A percentile compares a stretch with the other conserved stretches of the same genome.
Conservation (phyloP, 1,140 invertebrate genomes). For the Formica exsecta region DNA sequence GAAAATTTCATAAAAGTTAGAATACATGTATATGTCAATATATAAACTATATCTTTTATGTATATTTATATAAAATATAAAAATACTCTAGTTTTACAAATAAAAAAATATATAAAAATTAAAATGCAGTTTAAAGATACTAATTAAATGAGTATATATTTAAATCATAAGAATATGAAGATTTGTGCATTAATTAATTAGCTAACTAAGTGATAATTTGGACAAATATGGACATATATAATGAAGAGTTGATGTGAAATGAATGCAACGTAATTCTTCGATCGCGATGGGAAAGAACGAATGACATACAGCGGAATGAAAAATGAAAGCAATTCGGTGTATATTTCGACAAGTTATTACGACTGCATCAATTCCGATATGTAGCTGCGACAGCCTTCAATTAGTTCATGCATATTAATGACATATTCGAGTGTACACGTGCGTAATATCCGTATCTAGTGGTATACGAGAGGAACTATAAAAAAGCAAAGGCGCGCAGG, state of each 20-base stretch:
- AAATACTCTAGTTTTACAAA: too few relatives aligned
- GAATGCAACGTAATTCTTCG: slow-evolving; percentile 24
- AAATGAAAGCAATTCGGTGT: slow-evolving; percentile 62
- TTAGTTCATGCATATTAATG: slow-evolving; percentile 68
- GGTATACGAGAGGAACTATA: neutral
- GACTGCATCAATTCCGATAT: slow-evolving; percentile 57
- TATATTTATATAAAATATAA: too few relatives aligned
- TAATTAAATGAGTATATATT: neutral
- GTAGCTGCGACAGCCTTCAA: slow-evolving; percentile 58
- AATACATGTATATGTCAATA: neutral
- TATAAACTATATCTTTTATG: too few relatives aligned
- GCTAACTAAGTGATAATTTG: neutral
- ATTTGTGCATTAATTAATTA: neutral
- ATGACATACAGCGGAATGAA: slow-evolving; percentile 22
- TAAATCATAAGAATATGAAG: too few relatives aligned
- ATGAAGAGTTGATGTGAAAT: slow-evolving; percentile 17
- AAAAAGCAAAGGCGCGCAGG: slow-evolving; percentile 12
- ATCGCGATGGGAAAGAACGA: slow-evolving; percentile 25
- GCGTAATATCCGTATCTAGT: neutral
- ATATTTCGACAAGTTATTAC: slow-evolving; percentile 55
- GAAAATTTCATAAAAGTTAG: neutral
- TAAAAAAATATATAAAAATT: too few relatives aligned
- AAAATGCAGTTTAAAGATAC: neutral
- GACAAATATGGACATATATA: neutral
- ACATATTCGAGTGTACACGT: neutral